Base-by-base conservation (phyloP, 2,888 invertebrate species). In the Cheilosia scutellata region DNA sequence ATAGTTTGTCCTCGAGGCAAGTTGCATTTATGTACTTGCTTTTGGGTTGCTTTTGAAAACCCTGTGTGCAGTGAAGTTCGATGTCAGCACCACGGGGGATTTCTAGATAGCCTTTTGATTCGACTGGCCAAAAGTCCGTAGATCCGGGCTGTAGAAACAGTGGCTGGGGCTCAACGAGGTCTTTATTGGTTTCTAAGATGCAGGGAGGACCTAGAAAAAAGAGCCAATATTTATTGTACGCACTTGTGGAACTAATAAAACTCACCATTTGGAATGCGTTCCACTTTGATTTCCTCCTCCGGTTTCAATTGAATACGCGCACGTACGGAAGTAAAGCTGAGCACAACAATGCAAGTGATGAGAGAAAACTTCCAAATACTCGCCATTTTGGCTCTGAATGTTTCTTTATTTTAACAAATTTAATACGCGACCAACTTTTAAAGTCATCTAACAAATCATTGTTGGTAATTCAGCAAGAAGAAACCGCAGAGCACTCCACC, bases 121-220 rank as follows among this genome's bases (percentile, higher is more conserved):
- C 89, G 53, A 92, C 91, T 42, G 90, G 87, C 89, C 91, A 90
- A 79, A 90, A 91, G 29, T 84, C 71, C 9, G 87, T 79, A 3
- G 91, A 90, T 1, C 92, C 91, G 0, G 93, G 92, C 55, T 90
- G 91, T 1, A 95, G 89, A 88, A 94, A 93, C 4, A 95, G 92
- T 0, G 95, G 95, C 89, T 95, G 95, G 0, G 94, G 94, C 77
- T 93, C 93, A 0, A 89, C 89, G 16, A 91, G 86, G 72, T 91
- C 90, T 49, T 86, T 82, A 75, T 90, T 89, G 3, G 91, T 66
- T 57, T 91, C 88, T 77, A 91, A 58, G 6, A 47, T 47, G 66
- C 91, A 91, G 11, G 89, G 88, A 0, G 84, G 72, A 5, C 84
- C 89, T 89, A 49, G 44, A 16, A 27, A 20, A 76, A n/a, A 33